Conservation (phyloP, 2,797 vertebrate species). For the Muscicapa striata region DNA sequence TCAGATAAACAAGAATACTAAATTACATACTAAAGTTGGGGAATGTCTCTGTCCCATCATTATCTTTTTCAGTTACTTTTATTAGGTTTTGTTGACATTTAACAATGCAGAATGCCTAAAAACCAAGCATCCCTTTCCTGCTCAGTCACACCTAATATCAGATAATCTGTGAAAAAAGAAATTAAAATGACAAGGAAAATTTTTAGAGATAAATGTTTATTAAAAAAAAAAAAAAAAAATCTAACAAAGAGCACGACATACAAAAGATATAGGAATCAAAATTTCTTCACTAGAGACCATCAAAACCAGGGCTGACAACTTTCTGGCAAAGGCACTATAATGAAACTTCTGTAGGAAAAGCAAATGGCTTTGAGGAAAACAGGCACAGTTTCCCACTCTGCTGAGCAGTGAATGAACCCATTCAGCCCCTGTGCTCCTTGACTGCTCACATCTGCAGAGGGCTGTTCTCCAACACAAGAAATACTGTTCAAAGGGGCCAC, state of each 20-base stretch:
- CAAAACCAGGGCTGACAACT: not conserved
- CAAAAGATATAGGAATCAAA: not conserved
- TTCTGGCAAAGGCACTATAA: not conserved
- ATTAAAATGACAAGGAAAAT: not conserved
- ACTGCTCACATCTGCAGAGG: not conserved
- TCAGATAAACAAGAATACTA: not conserved
- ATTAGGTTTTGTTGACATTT: not conserved
- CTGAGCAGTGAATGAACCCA: conserved; percentile 30
- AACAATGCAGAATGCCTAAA: not conserved
- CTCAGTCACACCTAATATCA: not conserved
- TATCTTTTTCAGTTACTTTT: not conserved
- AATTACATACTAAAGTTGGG: not conserved
- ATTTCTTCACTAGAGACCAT: not conserved
- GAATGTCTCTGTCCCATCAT: not conserved
- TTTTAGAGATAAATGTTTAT: not conserved
- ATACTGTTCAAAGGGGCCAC: not conserved
- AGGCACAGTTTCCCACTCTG: conserved; percentile 5
- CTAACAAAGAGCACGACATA: not conserved
- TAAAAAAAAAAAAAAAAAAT: not conserved
- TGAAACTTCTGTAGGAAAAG: not conserved
- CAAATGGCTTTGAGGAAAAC: conserved; percentile 7
- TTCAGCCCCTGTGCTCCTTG: not conserved
- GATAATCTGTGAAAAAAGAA: not conserved
- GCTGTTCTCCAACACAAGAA: conserved; percentile 6
- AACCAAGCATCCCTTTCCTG: not conserved